Evolutionary conservation across 2,888 invertebrate species (phyloP).

Genomic region (Sminthurinus aureus): DNA sequence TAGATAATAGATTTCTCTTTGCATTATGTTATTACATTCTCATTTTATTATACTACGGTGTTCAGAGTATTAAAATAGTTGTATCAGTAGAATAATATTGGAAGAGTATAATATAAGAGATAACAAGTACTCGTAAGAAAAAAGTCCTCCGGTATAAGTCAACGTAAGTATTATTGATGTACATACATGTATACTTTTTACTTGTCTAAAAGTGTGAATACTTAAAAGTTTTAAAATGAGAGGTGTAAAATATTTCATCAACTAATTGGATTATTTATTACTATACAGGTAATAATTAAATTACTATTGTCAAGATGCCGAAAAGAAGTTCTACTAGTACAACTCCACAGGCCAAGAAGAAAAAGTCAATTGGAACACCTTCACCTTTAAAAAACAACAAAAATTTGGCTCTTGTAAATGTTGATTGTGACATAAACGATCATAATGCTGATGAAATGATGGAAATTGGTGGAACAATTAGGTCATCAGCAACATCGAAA

Average conservation of each 20-base stretch:
- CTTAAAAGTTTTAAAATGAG: not conserved
- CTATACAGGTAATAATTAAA: not conserved
- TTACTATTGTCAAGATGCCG: constrained; percentile 30
- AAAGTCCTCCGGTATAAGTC: no score
- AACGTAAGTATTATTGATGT: no score
- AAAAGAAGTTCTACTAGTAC: constrained; percentile 27
- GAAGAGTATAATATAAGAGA: no score
- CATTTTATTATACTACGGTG: no score
- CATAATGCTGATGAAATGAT: not conserved
- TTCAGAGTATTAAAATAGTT: no score
- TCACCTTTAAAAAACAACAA: constrained; percentile 51
- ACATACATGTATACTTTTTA: no score
- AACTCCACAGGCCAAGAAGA: constrained; percentile 22
- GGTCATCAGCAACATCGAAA: not conserved
- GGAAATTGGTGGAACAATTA: not conserved
- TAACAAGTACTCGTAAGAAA: no score
- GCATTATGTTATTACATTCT: no score
- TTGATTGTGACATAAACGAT: not conserved
- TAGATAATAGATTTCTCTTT: no score
- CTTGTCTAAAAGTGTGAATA: no score
- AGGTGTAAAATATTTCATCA: not conserved
- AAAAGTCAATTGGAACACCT: constrained; percentile 8
- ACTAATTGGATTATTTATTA: not conserved
- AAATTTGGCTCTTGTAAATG: not conserved
- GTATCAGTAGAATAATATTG: no score